Evolutionary conservation across 2,113 vertebrate genomes (phyloP).

Genomic region (Elgaria multicarinata): DNA sequence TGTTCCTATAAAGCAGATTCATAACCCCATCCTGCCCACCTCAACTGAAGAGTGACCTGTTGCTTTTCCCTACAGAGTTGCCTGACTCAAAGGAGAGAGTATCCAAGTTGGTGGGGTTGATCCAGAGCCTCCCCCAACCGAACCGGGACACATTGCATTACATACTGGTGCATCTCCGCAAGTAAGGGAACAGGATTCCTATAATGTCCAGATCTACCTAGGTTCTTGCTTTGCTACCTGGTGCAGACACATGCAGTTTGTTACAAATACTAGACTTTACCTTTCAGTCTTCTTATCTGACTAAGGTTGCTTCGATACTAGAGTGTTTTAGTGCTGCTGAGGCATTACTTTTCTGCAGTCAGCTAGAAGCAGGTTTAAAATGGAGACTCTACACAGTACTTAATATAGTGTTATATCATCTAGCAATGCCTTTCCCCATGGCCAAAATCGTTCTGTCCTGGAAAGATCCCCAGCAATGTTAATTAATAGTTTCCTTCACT

Average conservation of each 20-base stretch:
- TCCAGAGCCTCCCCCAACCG: constrained; percentile 81
- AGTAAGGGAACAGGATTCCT: constrained; percentile 69
- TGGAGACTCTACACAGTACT: not conserved
- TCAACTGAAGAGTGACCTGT: not conserved
- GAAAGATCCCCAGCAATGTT: not conserved
- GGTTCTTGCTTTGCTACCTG: not conserved
- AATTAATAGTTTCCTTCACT: not conserved
- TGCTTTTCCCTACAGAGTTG: constrained; percentile 77
- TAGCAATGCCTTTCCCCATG: not conserved
- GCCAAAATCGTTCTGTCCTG: not conserved
- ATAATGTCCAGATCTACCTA: not conserved
- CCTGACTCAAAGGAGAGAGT: constrained; percentile 80
- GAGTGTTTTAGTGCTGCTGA: not conserved
- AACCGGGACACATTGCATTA: constrained; percentile 86
- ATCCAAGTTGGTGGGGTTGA: constrained; percentile 80
- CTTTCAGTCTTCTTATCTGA: too few relatives aligned
- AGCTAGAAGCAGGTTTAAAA: not conserved
- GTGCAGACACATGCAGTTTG: not conserved
- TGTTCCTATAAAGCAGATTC: not conserved
- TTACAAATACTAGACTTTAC: not conserved
- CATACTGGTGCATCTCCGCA: constrained; percentile 86
- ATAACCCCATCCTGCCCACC: rapidly evolving
- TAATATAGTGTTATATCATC: not conserved
- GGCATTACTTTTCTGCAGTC: not conserved
- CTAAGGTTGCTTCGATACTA: not conserved